Base-by-base conservation (phyloP, 2,888 invertebrate species). In the Thymelicus sylvestris region DNA sequence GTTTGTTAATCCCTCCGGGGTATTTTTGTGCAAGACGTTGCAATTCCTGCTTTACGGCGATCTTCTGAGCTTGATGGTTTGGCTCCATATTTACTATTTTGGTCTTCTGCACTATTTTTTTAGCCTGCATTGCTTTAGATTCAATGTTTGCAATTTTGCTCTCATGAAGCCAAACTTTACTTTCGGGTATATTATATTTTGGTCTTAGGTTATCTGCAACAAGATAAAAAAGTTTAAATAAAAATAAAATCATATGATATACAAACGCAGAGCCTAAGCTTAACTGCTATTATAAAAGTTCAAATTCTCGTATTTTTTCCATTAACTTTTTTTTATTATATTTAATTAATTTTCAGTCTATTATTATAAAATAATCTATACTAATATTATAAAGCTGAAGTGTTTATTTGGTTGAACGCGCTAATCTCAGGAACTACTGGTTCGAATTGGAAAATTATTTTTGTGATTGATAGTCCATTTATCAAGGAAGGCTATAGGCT, bases 201-300 rank as follows among this genome's bases (percentile, higher is more conserved):
- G 39, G n/a, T 39, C 39, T 59, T 0, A 39, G 39, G n/a, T 59
- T 59, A n/a, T 59, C 59, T 59, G 59, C 13, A 59, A 59, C 8
- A 24, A 59, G 2, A 38, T 5, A 39, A n/a, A 31, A 1, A 24
- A 31, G 52, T 13, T 5, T 24, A 57, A 19, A 19, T 19, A 19
- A 19, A 19, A 19, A 59, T 38, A 59, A 39, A 59, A 6, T 12
- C 0, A 3, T 3, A n/a, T 0, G 31, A 39, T 8, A 57, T 57
- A 38, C 8, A 12, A 13, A 31, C 31, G 31, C 5, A 31, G 31
- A 31, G 5, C 31, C 31, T 31, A 5, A 19, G 19, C 19, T 19
- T 19, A 31, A 31, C 31, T 31, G 3, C 3, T 3, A 31, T 31
- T 31, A 31, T 31, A 31, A 31, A 31, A 31, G 31, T 5, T 5